Percentiles rank a stretch among this genome's conserved stretches.
Evolutionary conservation across 2,888 invertebrate genomes (phyloP).

Genomic region (Cantharis flavilabris): DNA sequence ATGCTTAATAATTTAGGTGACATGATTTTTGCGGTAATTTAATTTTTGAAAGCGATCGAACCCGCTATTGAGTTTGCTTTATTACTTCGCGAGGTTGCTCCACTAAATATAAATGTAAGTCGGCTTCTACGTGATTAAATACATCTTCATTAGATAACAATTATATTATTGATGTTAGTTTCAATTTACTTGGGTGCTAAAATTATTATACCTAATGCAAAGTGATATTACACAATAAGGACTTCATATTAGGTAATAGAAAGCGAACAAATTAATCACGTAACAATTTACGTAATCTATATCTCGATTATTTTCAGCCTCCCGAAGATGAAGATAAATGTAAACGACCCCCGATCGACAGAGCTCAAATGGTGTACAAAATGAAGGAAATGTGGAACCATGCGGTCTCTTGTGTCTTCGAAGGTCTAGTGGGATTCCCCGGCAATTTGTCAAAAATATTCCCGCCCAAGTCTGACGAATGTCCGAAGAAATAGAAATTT

Average conservation of each 20-base stretch:
- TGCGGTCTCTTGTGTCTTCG: slow-evolving; percentile 36
- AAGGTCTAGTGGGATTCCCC: slow-evolving; percentile 40
- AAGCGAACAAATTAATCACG: neutral
- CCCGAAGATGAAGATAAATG: slow-evolving; percentile 33
- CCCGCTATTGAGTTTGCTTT: neutral
- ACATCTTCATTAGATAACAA: neutral
- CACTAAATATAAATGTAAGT: neutral
- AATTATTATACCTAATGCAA: neutral
- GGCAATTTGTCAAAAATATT: slow-evolving; percentile 29
- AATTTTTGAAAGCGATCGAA: neutral
- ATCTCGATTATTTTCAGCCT: slow-evolving; percentile 1
- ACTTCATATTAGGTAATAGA: neutral
- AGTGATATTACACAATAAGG: neutral
- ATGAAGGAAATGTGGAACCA: slow-evolving; percentile 42
- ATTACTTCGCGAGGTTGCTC: neutral
- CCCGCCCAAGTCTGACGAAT: neutral
- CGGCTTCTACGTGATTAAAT: neutral
- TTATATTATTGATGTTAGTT: neutral
- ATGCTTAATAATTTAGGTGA: neutral
- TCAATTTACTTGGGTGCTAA: neutral
- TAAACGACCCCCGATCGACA: slow-evolving; percentile 36
- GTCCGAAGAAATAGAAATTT: neutral
- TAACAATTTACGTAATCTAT: neutral
- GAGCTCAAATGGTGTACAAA: slow-evolving; percentile 32
- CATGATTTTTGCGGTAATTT: neutral